Conservation (phyloP, 2,888 invertebrate species). For the Carterocephalus palaemon region DNA sequence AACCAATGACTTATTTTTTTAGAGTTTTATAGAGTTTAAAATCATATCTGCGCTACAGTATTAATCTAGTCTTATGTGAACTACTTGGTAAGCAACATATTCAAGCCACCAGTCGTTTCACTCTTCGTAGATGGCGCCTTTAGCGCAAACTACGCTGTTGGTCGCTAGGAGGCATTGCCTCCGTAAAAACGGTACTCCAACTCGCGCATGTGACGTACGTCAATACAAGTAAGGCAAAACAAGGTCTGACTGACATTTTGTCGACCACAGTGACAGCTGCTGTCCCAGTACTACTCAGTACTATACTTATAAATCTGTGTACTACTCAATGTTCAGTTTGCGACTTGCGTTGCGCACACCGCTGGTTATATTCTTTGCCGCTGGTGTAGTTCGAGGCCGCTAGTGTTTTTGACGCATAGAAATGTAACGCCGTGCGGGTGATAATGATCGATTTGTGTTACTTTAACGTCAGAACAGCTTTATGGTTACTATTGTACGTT, state of each 20-base stretch:
- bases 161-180: constrained; percentile 11
- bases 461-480: constrained; percentile 39
- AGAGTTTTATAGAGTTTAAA: too few relatives aligned
- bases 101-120: not conserved
- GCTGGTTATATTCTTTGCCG: constrained; percentile 63
- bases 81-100: not conserved
- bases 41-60: not conserved
- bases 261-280: constrained; percentile 59
- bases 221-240: constrained; percentile 69
- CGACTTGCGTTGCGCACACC: constrained; percentile 65
- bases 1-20: too few relatives aligned
- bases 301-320: too few relatives aligned
- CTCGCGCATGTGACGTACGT: constrained; percentile 66
- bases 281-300: constrained; percentile 56
- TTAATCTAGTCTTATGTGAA: too few relatives aligned
- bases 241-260: constrained; percentile 48
- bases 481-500: constrained; percentile 47
- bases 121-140: constrained; percentile 38
- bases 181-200: constrained; percentile 16
- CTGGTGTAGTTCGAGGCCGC: constrained; percentile 62
- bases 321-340: constrained; percentile 40
- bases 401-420: constrained; percentile 52
- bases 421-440: constrained; percentile 54
- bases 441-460: constrained; percentile 53
- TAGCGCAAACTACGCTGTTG: constrained; percentile 4